phyloP scores from a whole-genome alignment of 2,113 vertebrate species.

The Cyphomyrus discorhynchus region DNA sequence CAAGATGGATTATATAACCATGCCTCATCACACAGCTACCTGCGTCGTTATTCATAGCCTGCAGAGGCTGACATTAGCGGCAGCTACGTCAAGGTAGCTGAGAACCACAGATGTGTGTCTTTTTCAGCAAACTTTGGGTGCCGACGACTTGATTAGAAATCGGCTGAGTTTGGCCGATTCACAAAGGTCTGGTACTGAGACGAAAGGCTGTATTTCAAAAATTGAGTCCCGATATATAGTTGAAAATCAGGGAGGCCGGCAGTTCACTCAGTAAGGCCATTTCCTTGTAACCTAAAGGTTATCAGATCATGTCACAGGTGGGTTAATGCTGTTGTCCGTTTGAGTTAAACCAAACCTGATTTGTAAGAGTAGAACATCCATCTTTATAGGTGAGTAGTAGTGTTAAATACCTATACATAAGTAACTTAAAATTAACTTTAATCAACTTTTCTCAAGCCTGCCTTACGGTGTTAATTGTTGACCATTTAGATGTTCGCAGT shows the following conservation, averaged over 20 bases:
- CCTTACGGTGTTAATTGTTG: neutral
- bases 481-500: neutral
- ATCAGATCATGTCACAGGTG: neutral
- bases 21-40: constrained; percentile 19
- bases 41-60: neutral
- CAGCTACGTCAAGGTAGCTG: neutral
- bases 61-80: neutral
- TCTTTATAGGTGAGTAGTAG: neutral
- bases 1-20: constrained; percentile 26
- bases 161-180: neutral
- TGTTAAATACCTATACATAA: neutral
- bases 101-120: neutral
- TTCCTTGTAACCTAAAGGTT: neutral
- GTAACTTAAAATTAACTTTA: neutral
- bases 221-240: neutral
- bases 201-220: neutral
- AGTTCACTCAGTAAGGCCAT: neutral
- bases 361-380: neutral
- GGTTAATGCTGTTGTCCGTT: neutral
- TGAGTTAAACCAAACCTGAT: neutral
- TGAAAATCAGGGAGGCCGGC: neutral
- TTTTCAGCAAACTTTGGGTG: neutral
- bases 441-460: neutral
- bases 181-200: neutral
- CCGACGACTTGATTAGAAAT: neutral